A percentile compares a stretch with the other conserved stretches of the same genome.
These are phyloP conservation scores for Falco punctatus DNA, from an alignment of 2,113 vertebrate species.

Conservation along the genomic window DNA sequence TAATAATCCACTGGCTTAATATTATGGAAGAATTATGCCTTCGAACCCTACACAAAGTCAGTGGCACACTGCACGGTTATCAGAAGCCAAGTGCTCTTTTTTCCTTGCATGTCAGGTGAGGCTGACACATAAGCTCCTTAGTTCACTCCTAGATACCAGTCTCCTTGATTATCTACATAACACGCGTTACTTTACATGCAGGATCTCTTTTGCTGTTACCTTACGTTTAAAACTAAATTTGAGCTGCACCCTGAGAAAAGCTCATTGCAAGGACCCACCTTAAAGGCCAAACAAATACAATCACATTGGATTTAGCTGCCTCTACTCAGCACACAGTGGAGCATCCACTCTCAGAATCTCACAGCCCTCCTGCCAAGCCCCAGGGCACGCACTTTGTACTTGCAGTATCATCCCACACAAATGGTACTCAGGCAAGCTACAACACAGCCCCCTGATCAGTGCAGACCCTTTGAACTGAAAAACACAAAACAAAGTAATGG, in stretches of 20 bases:
- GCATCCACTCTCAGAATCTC: neutral
- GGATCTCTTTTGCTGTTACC: neutral
- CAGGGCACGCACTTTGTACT: fast-evolving
- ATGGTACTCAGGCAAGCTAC: neutral
- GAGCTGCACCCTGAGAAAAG: neutral
- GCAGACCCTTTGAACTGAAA: neutral
- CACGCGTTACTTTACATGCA: fast-evolving
- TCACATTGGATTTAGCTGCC: neutral
- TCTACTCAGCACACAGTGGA: neutral
- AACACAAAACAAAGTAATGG: neutral
- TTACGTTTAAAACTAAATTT: neutral
- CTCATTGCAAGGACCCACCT: neutral
- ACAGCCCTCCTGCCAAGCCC: neutral
- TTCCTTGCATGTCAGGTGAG: fast-evolving
- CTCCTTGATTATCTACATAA: neutral
- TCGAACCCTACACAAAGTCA: neutral
- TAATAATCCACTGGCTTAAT: neutral
- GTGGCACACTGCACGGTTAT: fast-evolving
- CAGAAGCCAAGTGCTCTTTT: neutral
- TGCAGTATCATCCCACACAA: neutral
- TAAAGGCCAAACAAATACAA: neutral
- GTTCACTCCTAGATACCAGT: neutral
- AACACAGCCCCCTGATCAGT: neutral
- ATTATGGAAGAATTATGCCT: neutral
- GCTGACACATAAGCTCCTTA: neutral